These are phyloP conservation scores for Chironomus riparius DNA, from an alignment of 2,888 invertebrate genomes.

Conservation along the genomic window DNA sequence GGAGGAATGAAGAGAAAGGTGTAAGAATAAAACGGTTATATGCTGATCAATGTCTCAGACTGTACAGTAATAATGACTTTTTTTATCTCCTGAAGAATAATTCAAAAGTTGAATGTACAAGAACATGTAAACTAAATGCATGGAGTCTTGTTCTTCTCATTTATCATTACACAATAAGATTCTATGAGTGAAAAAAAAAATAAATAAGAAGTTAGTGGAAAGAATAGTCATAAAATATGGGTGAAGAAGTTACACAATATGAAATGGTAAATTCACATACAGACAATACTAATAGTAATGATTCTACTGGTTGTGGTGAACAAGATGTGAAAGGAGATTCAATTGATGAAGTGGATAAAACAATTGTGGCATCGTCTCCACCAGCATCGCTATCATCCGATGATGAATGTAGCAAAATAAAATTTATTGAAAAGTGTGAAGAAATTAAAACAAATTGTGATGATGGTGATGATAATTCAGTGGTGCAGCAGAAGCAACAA, in stretches of 20 bases:
- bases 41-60: not conserved
- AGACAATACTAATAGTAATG: not conserved
- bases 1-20: not conserved
- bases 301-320: not conserved
- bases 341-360: slow-evolving; percentile 12
- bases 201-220: not conserved
- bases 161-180: too few species aligned
- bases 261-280: not conserved
- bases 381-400: not conserved
- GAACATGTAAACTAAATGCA: too few species aligned
- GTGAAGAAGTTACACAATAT: slow-evolving; percentile 12
- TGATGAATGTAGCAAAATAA: not conserved
- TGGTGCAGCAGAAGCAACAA: not conserved
- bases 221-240: slow-evolving; percentile 11
- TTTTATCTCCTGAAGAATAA: not conserved
- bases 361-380: not conserved
- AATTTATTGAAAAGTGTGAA: slow-evolving; percentile 4
- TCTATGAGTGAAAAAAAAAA: not conserved
- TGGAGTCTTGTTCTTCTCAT: too few species aligned
- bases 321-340: not conserved
- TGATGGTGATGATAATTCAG: not conserved
- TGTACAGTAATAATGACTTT: not conserved
- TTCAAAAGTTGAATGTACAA: not conserved
- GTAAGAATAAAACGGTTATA: not conserved
- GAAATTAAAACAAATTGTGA: not conserved